Evolutionary conservation across 2,888 invertebrate genomes (phyloP).

Genomic region (Dryocosmus kuriphilus): DNA sequence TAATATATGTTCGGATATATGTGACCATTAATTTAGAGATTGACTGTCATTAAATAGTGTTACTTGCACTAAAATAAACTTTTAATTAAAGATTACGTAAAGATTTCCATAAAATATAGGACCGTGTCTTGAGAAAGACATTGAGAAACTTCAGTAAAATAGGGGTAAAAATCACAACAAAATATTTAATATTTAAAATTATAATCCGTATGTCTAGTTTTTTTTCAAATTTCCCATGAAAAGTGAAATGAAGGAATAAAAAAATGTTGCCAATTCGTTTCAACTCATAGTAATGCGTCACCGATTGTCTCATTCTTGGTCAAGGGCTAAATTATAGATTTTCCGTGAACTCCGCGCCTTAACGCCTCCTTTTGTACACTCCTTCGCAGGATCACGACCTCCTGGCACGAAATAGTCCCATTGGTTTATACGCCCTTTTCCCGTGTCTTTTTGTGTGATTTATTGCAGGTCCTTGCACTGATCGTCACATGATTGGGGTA

Average conservation of each 20-base stretch:
- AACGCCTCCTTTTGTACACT: conserved; percentile 47
- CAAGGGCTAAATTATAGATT: conserved; percentile 44
- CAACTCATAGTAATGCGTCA: background rate
- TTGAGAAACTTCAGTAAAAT: too few species aligned
- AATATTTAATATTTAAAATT: too few species aligned
- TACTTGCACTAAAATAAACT: too few species aligned
- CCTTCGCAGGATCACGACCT: conserved; percentile 47
- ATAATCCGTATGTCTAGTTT: too few species aligned
- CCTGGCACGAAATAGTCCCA: conserved; percentile 52
- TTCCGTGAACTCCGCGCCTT: conserved; percentile 48
- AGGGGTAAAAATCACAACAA: too few species aligned
- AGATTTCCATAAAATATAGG: too few species aligned
- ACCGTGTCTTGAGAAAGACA: too few species aligned
- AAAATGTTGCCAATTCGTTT: background rate
- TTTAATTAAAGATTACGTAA: too few species aligned
- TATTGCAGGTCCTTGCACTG: conserved; percentile 48
- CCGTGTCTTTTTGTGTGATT: conserved; percentile 50
- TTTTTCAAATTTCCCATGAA: background rate
- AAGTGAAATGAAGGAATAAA: background rate
- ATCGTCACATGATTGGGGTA: conserved; percentile 32
- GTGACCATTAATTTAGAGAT: too few species aligned
- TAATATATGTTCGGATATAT: background rate
- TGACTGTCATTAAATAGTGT: too few species aligned
- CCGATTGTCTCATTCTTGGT: conserved; percentile 38
- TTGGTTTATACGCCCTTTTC: conserved; percentile 40